Percentiles rank a stretch among this genome's conserved stretches.
phyloP scores from a whole-genome alignment of 2,797 vertebrate species.

The Sebastes kiyomatsui region DNA sequence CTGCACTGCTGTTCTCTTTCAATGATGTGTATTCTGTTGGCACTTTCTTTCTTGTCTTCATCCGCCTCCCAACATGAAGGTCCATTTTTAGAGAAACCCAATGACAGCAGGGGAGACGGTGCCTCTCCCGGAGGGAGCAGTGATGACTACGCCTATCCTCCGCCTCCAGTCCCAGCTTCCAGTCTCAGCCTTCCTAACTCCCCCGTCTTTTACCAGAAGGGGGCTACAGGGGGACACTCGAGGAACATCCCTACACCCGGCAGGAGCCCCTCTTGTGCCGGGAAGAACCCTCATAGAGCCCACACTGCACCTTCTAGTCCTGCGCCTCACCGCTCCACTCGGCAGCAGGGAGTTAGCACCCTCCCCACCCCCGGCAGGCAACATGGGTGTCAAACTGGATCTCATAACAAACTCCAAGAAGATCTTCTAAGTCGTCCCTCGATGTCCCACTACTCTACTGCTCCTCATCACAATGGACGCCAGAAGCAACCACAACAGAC shows the following conservation, averaged over 20 bases:
- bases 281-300: background rate
- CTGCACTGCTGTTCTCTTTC: background rate
- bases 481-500: background rate
- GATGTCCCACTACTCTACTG: background rate
- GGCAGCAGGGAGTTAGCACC: conserved; percentile 12
- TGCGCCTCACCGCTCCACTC: background rate
- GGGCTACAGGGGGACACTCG: background rate
- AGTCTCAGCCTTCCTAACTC: conserved; percentile 67
- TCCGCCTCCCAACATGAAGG: background rate
- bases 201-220: conserved; percentile 34
- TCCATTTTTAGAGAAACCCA: conserved; percentile 36
- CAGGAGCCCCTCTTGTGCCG: background rate
- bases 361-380: background rate
- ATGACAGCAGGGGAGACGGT: background rate
- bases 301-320: conserved; percentile 47
- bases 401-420: background rate
- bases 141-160: conserved; percentile 69
- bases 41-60: conserved; percentile 1
- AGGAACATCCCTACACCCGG: conserved; percentile 41
- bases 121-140: conserved; percentile 7
- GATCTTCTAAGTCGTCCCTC: background rate
- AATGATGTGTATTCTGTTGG: background rate
- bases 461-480: background rate
- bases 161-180: conserved; percentile 59
- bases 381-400: background rate